Conservation (phyloP, 2,113 vertebrate species). For the Haemorhous mexicanus region DNA sequence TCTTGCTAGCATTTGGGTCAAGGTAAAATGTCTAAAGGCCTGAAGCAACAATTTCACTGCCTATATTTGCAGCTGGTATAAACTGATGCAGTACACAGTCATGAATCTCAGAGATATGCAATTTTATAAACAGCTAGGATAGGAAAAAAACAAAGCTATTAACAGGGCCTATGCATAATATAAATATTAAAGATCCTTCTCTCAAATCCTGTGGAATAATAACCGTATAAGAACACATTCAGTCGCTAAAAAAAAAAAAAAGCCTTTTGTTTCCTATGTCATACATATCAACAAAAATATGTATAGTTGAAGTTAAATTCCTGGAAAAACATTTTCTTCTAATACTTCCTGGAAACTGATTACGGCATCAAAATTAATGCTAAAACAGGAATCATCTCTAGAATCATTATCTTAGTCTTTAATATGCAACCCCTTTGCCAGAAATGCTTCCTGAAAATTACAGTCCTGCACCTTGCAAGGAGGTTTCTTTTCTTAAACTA, state of each 20-base stretch:
- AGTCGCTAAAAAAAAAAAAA: background rate
- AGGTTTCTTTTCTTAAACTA: background rate
- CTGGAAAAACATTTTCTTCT: background rate
- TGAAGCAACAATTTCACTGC: background rate
- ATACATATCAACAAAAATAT: background rate
- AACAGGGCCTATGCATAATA: background rate
- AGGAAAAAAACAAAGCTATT: background rate
- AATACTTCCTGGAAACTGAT: background rate
- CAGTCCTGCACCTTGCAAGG: background rate
- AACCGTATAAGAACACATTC: background rate
- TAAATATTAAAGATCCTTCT: background rate
- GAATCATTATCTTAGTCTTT: background rate
- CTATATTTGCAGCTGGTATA: background rate
- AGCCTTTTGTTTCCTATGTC: background rate
- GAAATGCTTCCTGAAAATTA: background rate
- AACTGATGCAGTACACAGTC: background rate
- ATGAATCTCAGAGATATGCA: background rate
- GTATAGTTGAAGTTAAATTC: background rate
- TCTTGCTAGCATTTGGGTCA: background rate
- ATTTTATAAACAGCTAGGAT: background rate
- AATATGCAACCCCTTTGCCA: background rate
- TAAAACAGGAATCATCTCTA: background rate
- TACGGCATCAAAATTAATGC: background rate
- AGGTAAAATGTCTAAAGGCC: background rate
- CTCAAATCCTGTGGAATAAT: background rate